Base-by-base conservation (phyloP, 2,888 invertebrate species). In the Caradrina clavipalpis region DNA sequence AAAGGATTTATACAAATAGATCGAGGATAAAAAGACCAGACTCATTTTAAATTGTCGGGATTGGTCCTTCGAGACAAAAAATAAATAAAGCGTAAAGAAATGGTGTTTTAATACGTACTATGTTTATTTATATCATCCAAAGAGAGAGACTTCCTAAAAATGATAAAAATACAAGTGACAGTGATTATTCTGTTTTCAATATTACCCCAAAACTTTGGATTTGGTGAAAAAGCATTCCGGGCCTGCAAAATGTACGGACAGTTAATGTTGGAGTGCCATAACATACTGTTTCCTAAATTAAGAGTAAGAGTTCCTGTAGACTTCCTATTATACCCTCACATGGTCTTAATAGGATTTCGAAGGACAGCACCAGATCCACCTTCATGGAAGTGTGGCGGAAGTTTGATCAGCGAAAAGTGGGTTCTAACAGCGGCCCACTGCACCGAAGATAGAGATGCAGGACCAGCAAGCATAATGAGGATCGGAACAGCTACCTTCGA, bases 291-390 rank as follows among this genome's bases (percentile, higher is more conserved):
- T 17, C 94, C 95, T 6, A 80, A 72, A 2, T 58, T 87, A 19
- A 92, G 89, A 86, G 86, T 92, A 0, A 85, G 96, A 79, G 93
- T 96, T 0, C 96, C 96, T 0, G 90, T 96, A 1, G 96, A 96
- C 72, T 82, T 93, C 1, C 86, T 96, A 0, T 93, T 97, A 76
- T 97, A 97, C 85, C 97, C 97, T 6, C 97, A 97, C 76, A 97
- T 97, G 97, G 97, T 96, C n/a, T 74, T 96, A 1, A 94, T 96
- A n/a, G 96, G 96, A 19, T 95, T 93, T 62, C 78, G 83, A 17
- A 86, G 83, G 42, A 74, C 75, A 1, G 11, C 19, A 0, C 21
- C 71, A 5, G 79, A 87, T 0, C 19, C 70, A 13, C 89, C 91
- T 0, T 69, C 81, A 0, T 96, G 96, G 96, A 95, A 95, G 68